These are phyloP conservation scores for Bergia puertoricense DNA, from an alignment of 92 coral and sea anemone genomes.

Conservation along the genomic window DNA sequence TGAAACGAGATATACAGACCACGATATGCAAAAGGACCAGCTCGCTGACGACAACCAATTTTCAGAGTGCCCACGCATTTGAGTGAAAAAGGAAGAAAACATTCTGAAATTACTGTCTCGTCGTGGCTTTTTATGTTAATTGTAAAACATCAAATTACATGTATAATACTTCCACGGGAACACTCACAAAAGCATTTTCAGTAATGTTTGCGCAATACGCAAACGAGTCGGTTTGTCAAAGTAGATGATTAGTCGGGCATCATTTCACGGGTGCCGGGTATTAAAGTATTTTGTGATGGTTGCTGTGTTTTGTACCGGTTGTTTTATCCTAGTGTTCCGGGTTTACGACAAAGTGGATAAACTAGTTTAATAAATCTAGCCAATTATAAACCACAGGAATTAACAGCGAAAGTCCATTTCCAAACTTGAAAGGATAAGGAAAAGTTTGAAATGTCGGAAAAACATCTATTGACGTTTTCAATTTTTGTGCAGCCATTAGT, in stretches of 20 bases:
- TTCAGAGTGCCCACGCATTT: conserved; percentile 1
- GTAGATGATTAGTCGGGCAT: neutral
- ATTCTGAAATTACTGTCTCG: neutral
- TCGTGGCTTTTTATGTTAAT: neutral
- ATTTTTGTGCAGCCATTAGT: conserved; percentile 2
- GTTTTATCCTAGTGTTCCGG: conserved; percentile 31
- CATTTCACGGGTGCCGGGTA: neutral
- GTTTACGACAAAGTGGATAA: neutral
- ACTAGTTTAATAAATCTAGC: conserved; percentile 4
- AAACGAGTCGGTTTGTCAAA: neutral
- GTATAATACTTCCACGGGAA: neutral
- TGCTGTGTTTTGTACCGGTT: conserved; percentile 3
- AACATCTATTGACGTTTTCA: neutral
- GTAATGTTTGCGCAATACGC: neutral
- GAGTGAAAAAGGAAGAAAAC: neutral
- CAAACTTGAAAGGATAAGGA: neutral
- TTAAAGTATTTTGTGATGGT: conserved; percentile 7
- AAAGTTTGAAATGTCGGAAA: neutral
- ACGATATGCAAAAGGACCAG: too few relatives aligned
- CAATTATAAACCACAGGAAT: neutral
- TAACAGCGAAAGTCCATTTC: neutral
- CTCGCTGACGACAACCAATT: neutral
- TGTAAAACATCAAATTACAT: neutral
- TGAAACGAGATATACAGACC: neutral
- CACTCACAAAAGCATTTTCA: neutral